Evolutionary conservation across 2,797 vertebrate species (phyloP).

Genomic region (Squalus acanthias): DNA sequence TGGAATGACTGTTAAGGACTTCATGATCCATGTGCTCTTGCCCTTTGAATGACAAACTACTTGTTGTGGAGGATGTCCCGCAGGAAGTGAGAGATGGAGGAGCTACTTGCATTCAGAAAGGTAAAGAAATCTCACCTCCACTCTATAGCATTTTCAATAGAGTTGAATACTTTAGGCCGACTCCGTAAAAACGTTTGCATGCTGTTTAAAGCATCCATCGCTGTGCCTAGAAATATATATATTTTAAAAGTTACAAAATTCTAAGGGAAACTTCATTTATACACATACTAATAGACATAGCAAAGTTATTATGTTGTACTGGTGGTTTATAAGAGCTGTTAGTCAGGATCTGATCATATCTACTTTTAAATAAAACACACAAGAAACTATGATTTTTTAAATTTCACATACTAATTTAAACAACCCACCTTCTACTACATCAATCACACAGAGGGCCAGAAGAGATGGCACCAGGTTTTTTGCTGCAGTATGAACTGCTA

Average conservation of each 20-base stretch:
- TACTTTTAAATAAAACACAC: neutral
- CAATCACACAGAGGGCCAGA: constrained; percentile 91
- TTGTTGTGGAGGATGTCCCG: too few species aligned
- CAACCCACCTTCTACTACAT: constrained; percentile 87
- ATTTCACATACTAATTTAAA: constrained; percentile 42
- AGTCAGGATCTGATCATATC: neutral
- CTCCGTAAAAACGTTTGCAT: constrained; percentile 98
- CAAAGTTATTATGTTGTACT: neutral
- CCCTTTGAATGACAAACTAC: neutral
- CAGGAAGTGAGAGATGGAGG: neutral
- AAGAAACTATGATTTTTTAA: neutral
- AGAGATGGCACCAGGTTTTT: constrained; percentile 82
- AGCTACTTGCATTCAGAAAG: neutral
- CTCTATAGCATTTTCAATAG: constrained; percentile 92
- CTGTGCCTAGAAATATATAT: constrained; percentile 69
- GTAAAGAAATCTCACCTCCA: constrained; percentile 74
- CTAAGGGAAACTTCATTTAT: constrained; percentile 5
- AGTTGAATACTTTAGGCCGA: constrained; percentile 95
- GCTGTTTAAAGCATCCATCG: constrained; percentile 97
- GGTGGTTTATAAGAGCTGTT: neutral
- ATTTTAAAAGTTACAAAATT: neutral
- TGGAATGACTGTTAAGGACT: neutral
- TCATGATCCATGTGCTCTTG: too few species aligned
- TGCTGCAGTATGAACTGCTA: constrained; percentile 85
- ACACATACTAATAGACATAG: neutral